Conservation (phyloP, 2,888 invertebrate genomes). For the Rugalucina vietnamica region DNA sequence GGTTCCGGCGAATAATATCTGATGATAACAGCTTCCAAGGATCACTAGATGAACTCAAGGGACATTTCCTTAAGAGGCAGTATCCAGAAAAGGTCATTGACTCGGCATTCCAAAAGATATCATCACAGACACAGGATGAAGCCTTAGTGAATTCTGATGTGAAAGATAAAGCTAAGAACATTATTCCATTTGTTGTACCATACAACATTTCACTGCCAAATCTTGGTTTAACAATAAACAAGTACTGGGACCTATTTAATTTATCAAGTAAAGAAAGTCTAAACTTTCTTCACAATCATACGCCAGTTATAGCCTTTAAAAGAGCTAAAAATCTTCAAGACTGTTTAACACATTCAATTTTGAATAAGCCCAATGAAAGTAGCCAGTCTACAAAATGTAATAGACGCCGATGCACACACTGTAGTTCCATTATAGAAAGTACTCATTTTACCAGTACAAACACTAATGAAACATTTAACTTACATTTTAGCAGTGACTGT, state of each 20-base stretch:
- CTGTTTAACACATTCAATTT: too few relatives aligned
- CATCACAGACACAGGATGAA: too few relatives aligned
- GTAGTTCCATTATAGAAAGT: too few relatives aligned
- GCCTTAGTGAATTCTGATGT: not conserved
- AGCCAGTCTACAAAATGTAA: too few relatives aligned
- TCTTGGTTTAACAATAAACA: conserved; percentile 15
- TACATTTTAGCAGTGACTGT: too few relatives aligned
- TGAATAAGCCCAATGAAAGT: too few relatives aligned
- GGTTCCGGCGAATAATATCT: conserved; percentile 29
- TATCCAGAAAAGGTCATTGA: conserved; percentile 5
- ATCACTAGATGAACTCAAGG: not conserved
- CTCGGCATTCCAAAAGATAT: not conserved
- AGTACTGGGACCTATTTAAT: conserved; percentile 4
- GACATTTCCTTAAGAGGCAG: conserved; percentile 9
- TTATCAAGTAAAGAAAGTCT: not conserved
- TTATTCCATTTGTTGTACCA: conserved; percentile 9
- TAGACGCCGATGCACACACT: too few relatives aligned
- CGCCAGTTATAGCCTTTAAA: not conserved
- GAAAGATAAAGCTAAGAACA: not conserved
- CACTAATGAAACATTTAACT: too few relatives aligned
- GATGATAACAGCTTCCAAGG: conserved; percentile 11
- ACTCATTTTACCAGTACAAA: too few relatives aligned
- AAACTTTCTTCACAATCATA: too few relatives aligned
- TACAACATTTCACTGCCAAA: conserved; percentile 28
- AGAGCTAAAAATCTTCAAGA: not conserved